A percentile compares a stretch with the other conserved stretches of the same genome.
phyloP scores from a whole-genome alignment of 2,888 invertebrate genomes.

The Marronus borbonicus region DNA sequence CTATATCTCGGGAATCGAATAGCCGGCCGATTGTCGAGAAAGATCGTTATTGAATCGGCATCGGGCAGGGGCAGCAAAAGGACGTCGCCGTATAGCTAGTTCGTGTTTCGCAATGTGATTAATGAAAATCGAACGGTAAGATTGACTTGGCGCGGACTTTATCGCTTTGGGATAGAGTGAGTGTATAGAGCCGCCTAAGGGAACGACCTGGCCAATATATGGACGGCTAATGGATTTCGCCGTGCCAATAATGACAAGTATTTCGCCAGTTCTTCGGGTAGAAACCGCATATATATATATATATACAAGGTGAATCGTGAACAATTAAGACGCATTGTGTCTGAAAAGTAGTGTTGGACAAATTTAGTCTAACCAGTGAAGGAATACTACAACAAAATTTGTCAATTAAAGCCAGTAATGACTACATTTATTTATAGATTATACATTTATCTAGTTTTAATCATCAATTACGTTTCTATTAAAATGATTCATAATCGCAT shows the following conservation, averaged over 20 bases:
- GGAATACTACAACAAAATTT: too few species aligned
- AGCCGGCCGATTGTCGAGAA: conserved; percentile 57
- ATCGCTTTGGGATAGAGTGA: conserved; percentile 33
- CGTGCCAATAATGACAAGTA: conserved; percentile 28
- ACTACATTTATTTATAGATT: too few species aligned
- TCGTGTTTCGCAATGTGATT: conserved; percentile 42
- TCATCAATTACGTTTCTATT: too few species aligned
- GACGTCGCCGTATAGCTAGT: background rate
- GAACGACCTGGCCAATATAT: conserved; percentile 33
- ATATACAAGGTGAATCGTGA: conserved; percentile 1
- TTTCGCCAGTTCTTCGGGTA: conserved; percentile 11
- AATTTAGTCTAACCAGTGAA: too few species aligned
- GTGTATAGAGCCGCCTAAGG: conserved; percentile 12
- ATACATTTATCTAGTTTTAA: too few species aligned
- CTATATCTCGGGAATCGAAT: conserved; percentile 62
- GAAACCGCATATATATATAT: background rate
- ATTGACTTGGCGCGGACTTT: conserved; percentile 47
- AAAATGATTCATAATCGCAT: too few species aligned
- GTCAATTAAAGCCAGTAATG: too few species aligned
- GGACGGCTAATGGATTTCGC: conserved; percentile 30
- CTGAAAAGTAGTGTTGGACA: too few species aligned
- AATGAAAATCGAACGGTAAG: conserved; percentile 50
- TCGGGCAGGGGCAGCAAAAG: background rate
- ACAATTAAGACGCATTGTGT: too few species aligned
- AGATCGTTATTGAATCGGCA: conserved; percentile 53